Base-by-base conservation (phyloP, 53 echinoderm and acorn worm species). In the Holothuria leucospilota region DNA sequence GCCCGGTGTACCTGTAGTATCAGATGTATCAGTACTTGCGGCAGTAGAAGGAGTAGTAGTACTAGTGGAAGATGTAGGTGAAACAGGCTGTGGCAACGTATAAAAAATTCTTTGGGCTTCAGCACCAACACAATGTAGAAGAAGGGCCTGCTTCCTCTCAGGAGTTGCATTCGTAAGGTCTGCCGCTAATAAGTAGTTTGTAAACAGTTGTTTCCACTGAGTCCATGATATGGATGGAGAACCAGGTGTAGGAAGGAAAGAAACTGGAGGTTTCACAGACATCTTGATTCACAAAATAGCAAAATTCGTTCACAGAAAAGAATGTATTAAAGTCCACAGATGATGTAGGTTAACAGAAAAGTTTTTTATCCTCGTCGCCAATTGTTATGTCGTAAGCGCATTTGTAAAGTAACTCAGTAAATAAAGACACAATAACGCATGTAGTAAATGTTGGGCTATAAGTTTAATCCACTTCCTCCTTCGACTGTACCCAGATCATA, bases 31-130 rank as follows among this genome's bases (percentile, higher is more conserved):
- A 16, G 39, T 15, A 29, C 20, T 39, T 21, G 39, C 25, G 24
- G 53, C 28, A 26, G 53, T 5, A 56, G 20, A 20, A n/a, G n/a
- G n/a, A n/a, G n/a, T n/a, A n/a, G n/a, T n/a, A n/a, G n/a, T n/a
- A n/a, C n/a, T n/a, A n/a, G n/a, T n/a, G n/a, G 39, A 4, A 29
- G 41, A 8, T 21, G 71, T 39, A 40, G 71, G 0, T 41, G 71
- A 4, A 71, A 15, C 71, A 71, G 71, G 71, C 15, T 39, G 51
- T 24, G 81, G 81, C 42, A 82, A 63, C 2, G 39, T 62, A n/a
- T 82, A n/a, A 26, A 63, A 64, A 63, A 63, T 39, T 38, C 65
- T 38, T 21, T 82, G 82, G 39, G 62, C 65, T 38, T 82, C 82
- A 0, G n/a, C 40, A 3, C 82, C 82, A 34, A 82, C 20, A 63